phyloP scores from a whole-genome alignment of 2,888 invertebrate genomes.

The Epiblema foenella region DNA sequence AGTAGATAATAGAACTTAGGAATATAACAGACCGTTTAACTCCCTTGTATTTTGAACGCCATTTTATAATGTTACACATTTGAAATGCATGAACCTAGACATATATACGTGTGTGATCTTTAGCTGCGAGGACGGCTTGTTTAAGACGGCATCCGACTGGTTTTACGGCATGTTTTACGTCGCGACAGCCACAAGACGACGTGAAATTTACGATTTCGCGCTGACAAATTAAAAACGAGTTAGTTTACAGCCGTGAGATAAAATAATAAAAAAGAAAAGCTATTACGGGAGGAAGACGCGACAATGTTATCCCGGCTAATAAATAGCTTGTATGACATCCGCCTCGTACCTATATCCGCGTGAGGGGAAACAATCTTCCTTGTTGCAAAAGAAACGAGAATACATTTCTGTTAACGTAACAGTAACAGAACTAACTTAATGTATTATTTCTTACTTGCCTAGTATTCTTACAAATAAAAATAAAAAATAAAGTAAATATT shows the following conservation, averaged over 20 bases:
- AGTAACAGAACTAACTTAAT: slow-evolving; percentile 45
- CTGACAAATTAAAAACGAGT: slow-evolving; percentile 83
- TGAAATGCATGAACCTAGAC: slow-evolving; percentile 55
- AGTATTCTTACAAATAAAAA: no score
- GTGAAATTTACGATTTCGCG: slow-evolving; percentile 73
- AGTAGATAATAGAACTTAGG: not conserved
- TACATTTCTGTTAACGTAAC: slow-evolving; percentile 74
- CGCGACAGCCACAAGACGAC: slow-evolving; percentile 60
- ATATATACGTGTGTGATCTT: slow-evolving; percentile 52
- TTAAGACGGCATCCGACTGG: slow-evolving; percentile 60
- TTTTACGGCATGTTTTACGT: slow-evolving; percentile 73
- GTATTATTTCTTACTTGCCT: no score
- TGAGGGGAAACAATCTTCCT: slow-evolving; percentile 76
- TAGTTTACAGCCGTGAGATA: slow-evolving; percentile 77
- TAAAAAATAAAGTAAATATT: no score
- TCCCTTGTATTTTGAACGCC: slow-evolving; percentile 22
- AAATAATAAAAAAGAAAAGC: slow-evolving; percentile 77
- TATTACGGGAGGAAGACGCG: slow-evolving; percentile 70
- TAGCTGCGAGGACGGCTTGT: slow-evolving; percentile 54
- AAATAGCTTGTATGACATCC: slow-evolving; percentile 78
- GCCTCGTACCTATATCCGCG: slow-evolving; percentile 65
- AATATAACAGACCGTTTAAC: not conserved
- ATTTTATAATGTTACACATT: slow-evolving; percentile 34
- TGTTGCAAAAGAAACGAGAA: slow-evolving; percentile 71
- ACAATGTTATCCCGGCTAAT: slow-evolving; percentile 81